These are phyloP conservation scores for Nasalis larvatus DNA, from an alignment of 2,113 vertebrate genomes.

Conservation along the genomic window DNA sequence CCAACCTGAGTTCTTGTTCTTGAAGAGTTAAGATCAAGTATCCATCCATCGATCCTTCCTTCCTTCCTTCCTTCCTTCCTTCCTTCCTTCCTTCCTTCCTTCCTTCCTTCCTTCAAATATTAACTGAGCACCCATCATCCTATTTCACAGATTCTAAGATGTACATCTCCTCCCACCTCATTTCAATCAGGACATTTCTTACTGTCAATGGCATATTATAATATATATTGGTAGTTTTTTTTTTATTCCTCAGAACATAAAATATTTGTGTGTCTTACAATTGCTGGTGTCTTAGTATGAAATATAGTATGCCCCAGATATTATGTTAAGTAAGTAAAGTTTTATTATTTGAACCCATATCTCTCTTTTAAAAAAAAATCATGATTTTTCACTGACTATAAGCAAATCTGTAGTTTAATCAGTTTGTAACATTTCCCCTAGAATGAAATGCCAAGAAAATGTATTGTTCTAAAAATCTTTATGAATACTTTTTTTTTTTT, in stretches of 20 bases:
- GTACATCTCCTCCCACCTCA: not conserved
- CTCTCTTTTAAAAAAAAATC: not conserved
- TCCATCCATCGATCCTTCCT: not conserved
- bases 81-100: not conserved
- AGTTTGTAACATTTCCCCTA: constrained; percentile 15
- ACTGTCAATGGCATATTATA: not conserved
- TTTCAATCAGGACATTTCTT: constrained; percentile 46
- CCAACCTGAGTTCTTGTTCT: not conserved
- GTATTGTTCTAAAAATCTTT: constrained; percentile 34
- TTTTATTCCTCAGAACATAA: constrained; percentile 51
- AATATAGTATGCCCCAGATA: not conserved
- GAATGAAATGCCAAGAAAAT: constrained; percentile 46
- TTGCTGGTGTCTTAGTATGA: not conserved
- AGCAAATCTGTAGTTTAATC: constrained; percentile 39
- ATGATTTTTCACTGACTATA: constrained; percentile 19
- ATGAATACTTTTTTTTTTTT: not conserved
- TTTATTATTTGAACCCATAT: constrained; percentile 30
- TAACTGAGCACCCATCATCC: not conserved
- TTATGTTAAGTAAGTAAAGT: constrained; percentile 7
- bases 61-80: not conserved
- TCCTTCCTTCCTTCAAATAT: not conserved
- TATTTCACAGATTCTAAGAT: constrained; percentile 16
- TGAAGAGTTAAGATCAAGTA: not conserved
- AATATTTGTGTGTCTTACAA: constrained; percentile 25
- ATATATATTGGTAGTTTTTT: not conserved